phyloP scores from a whole-genome alignment of 2,797 vertebrate genomes.

The Lindbergichthys nudifrons region DNA sequence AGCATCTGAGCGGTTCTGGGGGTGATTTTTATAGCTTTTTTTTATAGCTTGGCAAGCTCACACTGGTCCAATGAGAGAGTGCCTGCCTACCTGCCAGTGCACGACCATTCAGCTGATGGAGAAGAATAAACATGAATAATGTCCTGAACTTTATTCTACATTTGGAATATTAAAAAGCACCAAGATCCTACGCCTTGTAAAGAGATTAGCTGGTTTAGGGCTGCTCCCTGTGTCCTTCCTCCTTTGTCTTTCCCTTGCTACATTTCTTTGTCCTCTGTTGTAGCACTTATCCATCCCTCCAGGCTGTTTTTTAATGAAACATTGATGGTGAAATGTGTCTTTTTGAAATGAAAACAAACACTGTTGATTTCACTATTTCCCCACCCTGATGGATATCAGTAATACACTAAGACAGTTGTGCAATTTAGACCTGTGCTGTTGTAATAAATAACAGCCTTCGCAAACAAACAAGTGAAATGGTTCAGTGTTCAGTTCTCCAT shows the following conservation, averaged over 20 bases:
- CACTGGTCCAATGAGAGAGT: conserved; percentile 65
- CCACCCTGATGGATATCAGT: conserved; percentile 27
- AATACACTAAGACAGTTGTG: background rate
- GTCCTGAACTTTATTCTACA: conserved; percentile 63
- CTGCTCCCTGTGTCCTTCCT: conserved; percentile 2
- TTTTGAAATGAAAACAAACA: conserved; percentile 61
- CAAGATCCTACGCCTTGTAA: conserved; percentile 37
- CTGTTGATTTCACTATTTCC: conserved; percentile 46
- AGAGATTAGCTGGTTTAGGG: conserved; percentile 43
- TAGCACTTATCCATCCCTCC: conserved; percentile 48
- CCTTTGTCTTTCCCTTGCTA: conserved; percentile 38
- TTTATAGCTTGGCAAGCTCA: conserved; percentile 76
- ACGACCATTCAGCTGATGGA: conserved; percentile 65
- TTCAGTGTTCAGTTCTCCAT: conserved; percentile 11
- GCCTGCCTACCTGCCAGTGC: conserved; percentile 71
- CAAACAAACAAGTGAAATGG: conserved; percentile 16
- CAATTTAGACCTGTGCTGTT: conserved; percentile 9
- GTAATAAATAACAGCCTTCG: conserved; percentile 23
- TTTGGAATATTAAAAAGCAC: conserved; percentile 63
- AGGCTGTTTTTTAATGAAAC: conserved; percentile 28
- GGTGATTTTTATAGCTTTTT: conserved; percentile 78
- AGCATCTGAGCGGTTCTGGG: conserved; percentile 81
- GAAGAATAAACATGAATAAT: conserved; percentile 71
- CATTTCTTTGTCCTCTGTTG: conserved; percentile 34
- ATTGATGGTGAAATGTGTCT: conserved; percentile 37